Conservation (phyloP, 2,888 invertebrate genomes). For the Machimus rusticus region DNA sequence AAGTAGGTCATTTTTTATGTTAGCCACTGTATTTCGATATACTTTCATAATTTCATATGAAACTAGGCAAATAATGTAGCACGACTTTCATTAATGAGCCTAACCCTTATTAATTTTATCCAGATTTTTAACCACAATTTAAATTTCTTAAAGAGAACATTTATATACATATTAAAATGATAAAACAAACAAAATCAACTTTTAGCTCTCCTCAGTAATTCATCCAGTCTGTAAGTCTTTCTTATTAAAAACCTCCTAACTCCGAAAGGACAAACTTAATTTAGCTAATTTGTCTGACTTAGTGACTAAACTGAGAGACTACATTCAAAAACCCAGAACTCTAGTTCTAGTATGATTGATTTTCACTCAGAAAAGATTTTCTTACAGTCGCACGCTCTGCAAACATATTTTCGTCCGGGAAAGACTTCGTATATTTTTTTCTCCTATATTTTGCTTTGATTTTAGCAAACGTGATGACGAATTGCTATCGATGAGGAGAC, state of each 20-base stretch:
- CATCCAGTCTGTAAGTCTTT: background rate
- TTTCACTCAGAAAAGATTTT: background rate
- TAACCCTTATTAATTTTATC: too few relatives aligned
- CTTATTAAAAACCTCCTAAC: background rate
- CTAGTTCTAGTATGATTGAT: background rate
- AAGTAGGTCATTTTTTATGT: too few relatives aligned
- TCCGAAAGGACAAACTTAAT: background rate
- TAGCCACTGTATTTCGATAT: too few relatives aligned
- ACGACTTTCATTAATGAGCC: background rate
- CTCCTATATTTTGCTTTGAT: background rate
- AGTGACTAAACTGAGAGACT: background rate
- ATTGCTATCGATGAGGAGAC: background rate
- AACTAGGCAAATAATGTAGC: background rate
- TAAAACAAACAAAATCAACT: background rate
- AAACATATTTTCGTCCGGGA: background rate
- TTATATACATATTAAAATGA: too few relatives aligned
- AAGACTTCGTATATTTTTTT: background rate
- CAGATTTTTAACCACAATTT: too few relatives aligned
- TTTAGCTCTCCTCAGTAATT: background rate
- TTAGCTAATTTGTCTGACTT: constrained; percentile 3
- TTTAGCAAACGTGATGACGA: background rate
- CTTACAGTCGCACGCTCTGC: background rate
- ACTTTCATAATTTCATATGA: background rate
- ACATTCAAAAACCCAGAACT: background rate
- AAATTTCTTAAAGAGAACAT: background rate